Evolutionary conservation across 1,140 invertebrate genomes (phyloP), one percentile per base, ranked within the genome.

Genomic region (Drosophila nigrodunni): DNA sequence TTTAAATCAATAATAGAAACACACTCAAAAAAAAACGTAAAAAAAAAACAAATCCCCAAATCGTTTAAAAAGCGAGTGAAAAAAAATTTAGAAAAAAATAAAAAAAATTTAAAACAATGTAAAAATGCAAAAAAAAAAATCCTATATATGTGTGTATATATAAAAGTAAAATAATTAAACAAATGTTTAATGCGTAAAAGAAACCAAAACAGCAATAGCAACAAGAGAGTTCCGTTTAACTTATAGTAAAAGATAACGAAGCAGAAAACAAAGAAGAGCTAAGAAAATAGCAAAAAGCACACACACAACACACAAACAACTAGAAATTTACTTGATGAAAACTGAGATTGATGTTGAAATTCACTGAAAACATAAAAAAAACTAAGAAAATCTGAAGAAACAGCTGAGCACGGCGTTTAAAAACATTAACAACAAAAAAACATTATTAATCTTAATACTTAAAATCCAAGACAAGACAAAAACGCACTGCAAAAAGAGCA

Each of bases 321-420:
- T 80, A 87, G 72, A 82, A 80, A 69, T 77, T 77, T 88, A 83
- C 83, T 77, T 77, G 76, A 76, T 82, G 78, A 77, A 80, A 69
- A 77, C 71, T 73, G 78, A 83, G 85, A 88, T 87, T 80, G 77
- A 88, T 88, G 77, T 30, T 83, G 82, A 68, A 80, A 80, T 75
- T 78, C 83, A 83, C 72, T 77, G 77, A 73, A 91, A 74, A 73
- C 57, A 75, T 54, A 46, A 37, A 21, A 21, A 21, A 21, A 21
- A 55, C 59, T 21, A 30, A 18, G 47, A 41, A 46, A 49, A 30
- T 46, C 10, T 34, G 49, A 54, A 60, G 47, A 25, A 43, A 49
- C 35, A 30, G 59, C 15, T 43, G 46, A 44, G 49, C 46, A 58
- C 62, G 72, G 46, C 69, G 64, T 72, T 72, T 43, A 70, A 69